Base-by-base conservation (phyloP, 2,113 vertebrate species). In the Ophiodon elongatus region DNA sequence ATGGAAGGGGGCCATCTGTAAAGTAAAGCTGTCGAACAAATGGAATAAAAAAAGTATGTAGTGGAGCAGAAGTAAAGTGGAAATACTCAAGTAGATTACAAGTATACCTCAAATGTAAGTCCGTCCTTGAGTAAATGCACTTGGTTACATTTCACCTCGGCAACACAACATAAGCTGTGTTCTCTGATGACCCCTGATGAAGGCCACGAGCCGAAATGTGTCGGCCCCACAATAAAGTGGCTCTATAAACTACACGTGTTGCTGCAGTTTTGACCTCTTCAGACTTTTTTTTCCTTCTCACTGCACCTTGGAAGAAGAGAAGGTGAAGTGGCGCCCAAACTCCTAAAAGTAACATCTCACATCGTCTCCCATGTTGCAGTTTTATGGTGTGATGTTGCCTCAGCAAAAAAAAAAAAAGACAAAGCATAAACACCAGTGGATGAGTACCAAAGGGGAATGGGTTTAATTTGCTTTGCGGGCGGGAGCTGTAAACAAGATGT, bases 401-500 rank as follows among this genome's bases (percentile, higher is more conserved):
- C 89, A 89, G 88, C 37, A 27, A 57, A 57, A 25, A 17, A 17
- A 45, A 17, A 86, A 80, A 84, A 60, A 80, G 45, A 65, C n/a
- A n/a, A 68, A 81, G 72, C 74, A 60, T 63, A 56, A 73, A 77
- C 73, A 65, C 29, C 31, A 52, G 71, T 2, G n/a, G 50, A 63
- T 11, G 60, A 73, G 52, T 65, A 14, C 50, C 75, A 60, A 59
- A 45, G 43, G 82, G 82, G 82, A 85, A 59, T 59, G 89, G 60
- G 56, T 88, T 87, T 89, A 84, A 92, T 93, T 89, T 88, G 73
- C 72, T 69, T 45, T 1, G 57, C 62, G 71, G 79, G 72, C 65
- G 0, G 80, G 85, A 84, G 75, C 82, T 29, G 80, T 87, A 88
- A 86, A 89, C 79, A 72, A 79, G 73, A 88, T 43, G 84, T 1